Evolutionary conservation across 2,888 invertebrate species (phyloP).

Genomic region (Serripes groenlandicus): DNA sequence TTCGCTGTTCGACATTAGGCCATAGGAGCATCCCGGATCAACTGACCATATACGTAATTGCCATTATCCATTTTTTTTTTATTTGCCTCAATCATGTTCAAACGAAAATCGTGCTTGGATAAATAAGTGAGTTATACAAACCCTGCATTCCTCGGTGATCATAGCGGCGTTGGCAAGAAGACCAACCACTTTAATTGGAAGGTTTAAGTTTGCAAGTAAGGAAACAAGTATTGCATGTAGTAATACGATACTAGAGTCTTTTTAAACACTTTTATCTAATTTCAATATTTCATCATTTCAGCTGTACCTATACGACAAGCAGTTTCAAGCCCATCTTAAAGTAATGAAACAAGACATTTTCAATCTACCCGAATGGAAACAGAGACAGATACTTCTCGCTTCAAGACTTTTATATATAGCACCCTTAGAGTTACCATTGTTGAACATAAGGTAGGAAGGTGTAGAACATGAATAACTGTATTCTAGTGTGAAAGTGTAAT

Average conservation of each 20-base stretch:
- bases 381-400: conserved; percentile 57
- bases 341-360: conserved; percentile 49
- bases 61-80: no score
- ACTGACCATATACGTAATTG: no score
- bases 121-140: no score
- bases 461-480: no score
- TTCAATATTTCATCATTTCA: conserved; percentile 20
- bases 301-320: conserved; percentile 57
- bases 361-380: conserved; percentile 60
- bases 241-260: no score
- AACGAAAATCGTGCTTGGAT: no score
- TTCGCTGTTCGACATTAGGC: no score
- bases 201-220: no score
- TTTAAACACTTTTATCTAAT: not conserved
- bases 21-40: no score
- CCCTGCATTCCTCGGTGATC: not conserved
- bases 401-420: conserved; percentile 54
- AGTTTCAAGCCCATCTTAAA: conserved; percentile 52
- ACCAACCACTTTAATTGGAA: not conserved
- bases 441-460: no score
- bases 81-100: no score
- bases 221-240: not conserved
- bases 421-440: conserved; percentile 8
- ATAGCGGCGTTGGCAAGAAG: not conserved
- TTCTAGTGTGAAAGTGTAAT: no score